Percentiles rank a stretch among this genome's conserved stretches.
phyloP scores from a whole-genome alignment of 2,113 vertebrate species.

The Muntiacus reevesi region DNA sequence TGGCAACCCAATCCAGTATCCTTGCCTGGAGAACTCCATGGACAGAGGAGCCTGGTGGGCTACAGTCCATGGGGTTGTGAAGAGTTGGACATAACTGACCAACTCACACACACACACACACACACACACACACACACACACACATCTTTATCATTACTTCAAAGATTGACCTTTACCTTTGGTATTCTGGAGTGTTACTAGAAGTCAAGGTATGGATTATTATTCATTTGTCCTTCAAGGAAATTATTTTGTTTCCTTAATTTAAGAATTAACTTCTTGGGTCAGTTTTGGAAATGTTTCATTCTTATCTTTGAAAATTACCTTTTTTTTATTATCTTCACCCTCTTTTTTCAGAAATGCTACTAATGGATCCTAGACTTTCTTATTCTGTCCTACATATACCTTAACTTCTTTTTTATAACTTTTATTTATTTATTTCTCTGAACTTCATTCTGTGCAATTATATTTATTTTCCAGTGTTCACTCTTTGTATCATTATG shows the following conservation, averaged over 20 bases:
- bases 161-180: background rate
- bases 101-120: background rate
- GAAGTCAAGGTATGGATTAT: background rate
- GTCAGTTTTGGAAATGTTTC: background rate
- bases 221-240: background rate
- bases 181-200: background rate
- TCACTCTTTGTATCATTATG: background rate
- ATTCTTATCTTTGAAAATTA: background rate
- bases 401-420: background rate
- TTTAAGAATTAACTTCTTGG: background rate
- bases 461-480: background rate
- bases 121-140: background rate
- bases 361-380: background rate
- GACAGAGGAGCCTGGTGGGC: background rate
- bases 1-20: background rate
- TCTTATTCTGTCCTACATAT: background rate
- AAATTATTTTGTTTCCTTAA: background rate
- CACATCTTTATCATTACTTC: background rate
- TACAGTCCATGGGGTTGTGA: background rate
- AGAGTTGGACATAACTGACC: background rate
- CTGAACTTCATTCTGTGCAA: background rate
- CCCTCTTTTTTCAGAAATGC: background rate
- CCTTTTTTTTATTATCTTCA: background rate
- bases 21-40: background rate
- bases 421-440: background rate